phyloP scores from a whole-genome alignment of 2,888 invertebrate species.

The Thalpophila matura region DNA sequence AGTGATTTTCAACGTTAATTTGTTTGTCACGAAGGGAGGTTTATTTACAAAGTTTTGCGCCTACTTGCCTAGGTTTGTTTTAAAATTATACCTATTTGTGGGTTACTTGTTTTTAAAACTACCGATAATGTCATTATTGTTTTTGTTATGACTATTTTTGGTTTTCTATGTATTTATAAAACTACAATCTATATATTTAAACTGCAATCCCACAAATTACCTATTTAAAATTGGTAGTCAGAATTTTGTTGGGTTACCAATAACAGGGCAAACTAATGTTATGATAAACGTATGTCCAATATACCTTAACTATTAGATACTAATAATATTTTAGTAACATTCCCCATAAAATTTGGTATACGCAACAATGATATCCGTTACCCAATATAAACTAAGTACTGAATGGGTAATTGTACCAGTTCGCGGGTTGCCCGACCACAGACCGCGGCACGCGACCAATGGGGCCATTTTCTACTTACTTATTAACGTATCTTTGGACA shows the following conservation, averaged over 20 bases:
- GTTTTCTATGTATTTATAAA: background rate
- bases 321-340: too few species aligned
- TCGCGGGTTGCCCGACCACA: conserved; percentile 71
- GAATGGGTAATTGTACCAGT: conserved; percentile 31
- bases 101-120: background rate
- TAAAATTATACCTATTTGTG: conserved; percentile 17
- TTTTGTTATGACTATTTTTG: background rate
- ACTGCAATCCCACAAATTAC: too few species aligned
- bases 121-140: background rate
- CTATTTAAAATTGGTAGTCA: too few species aligned
- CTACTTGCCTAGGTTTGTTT: conserved; percentile 12
- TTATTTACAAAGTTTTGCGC: conserved; percentile 37
- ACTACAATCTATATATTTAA: too few species aligned
- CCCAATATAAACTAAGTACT: conserved; percentile 25
- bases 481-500: conserved; percentile 42
- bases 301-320: too few species aligned
- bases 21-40: conserved; percentile 41
- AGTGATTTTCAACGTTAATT: conserved; percentile 59
- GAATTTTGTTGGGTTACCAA: too few species aligned
- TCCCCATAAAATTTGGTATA: background rate
- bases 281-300: too few species aligned
- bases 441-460: conserved; percentile 81
- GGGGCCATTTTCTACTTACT: conserved; percentile 55
- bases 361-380: conserved; percentile 16
- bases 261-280: too few species aligned